Percentiles rank a stretch among this genome's conserved stretches.
Evolutionary conservation across 2,113 vertebrate genomes (phyloP).

Genomic region (Emydura subglobosa): DNA sequence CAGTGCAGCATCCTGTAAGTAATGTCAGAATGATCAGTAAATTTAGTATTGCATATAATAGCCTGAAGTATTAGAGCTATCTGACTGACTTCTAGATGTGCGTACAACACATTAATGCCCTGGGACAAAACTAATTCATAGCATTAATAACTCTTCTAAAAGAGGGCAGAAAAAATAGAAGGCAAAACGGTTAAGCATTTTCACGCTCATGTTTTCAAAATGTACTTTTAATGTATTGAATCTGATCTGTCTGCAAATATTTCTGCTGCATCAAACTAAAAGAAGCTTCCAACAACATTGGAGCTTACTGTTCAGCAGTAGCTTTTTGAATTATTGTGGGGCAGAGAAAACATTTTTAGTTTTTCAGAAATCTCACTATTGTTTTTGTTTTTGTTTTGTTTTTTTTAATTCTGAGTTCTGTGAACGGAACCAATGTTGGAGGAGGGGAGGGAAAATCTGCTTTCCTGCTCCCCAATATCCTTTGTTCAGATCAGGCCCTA

Average conservation of each 20-base stretch:
- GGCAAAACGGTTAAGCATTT: neutral
- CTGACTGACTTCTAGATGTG: neutral
- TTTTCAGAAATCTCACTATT: neutral
- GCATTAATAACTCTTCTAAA: neutral
- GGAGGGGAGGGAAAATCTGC: rapidly evolving
- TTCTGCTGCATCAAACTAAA: neutral
- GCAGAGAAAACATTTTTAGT: neutral
- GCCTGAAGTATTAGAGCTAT: neutral
- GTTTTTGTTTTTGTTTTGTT: neutral
- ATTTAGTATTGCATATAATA: neutral
- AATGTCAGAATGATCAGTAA: neutral
- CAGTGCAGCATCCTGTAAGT: constrained; percentile 84
- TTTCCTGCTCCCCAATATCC: neutral
- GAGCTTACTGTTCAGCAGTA: neutral
- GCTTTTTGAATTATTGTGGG: neutral
- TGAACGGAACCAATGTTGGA: neutral
- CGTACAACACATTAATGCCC: neutral
- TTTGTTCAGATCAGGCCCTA: neutral
- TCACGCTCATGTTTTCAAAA: neutral
- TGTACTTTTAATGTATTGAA: neutral
- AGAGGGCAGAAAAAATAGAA: neutral
- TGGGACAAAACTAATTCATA: neutral
- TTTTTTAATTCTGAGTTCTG: neutral
- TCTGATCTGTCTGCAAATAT: neutral
- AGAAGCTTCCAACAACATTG: neutral